Percentiles rank a stretch among this genome's conserved stretches.
Conservation (phyloP, 2,113 vertebrate species). For the Hypomesus transpacificus region DNA sequence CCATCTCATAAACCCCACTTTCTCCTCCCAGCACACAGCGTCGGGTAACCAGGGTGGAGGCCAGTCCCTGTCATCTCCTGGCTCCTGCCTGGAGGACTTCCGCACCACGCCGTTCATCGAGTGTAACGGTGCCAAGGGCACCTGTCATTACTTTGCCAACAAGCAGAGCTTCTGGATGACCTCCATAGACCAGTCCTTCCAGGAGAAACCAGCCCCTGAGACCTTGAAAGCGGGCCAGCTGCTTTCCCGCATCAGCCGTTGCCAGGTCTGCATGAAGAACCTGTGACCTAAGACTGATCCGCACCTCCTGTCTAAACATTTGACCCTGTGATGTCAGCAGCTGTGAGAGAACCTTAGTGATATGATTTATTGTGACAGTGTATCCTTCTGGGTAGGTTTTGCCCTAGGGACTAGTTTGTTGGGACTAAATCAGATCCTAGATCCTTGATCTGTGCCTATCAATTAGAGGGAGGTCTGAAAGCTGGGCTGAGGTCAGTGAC, state of each 20-base stretch:
- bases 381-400: not conserved
- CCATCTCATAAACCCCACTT: not conserved
- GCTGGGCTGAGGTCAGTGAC: constrained; percentile 2
- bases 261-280: constrained; percentile 99
- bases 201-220: constrained; percentile 75
- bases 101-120: constrained; percentile 94
- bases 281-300: constrained; percentile 68
- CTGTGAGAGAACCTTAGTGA: not conserved
- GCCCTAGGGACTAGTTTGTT: not conserved
- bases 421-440: too few species aligned
- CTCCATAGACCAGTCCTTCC: constrained; percentile 81
- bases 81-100: constrained; percentile 97
- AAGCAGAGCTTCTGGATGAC: constrained; percentile 98
- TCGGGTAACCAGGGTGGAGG: constrained; percentile 93
- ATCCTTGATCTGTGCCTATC: too few species aligned
- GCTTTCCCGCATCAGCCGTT: constrained; percentile 91
- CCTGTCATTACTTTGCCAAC: constrained; percentile 96
- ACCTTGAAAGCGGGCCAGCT: constrained; percentile 95
- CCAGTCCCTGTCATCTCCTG: constrained; percentile 92
- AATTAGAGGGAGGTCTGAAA: not conserved
- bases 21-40: constrained; percentile 84
- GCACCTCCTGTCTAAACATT: constrained; percentile 4
- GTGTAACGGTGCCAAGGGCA: constrained; percentile 91
- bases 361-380: not conserved
- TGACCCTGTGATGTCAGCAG: constrained; percentile 1